Evolutionary conservation across 2,888 invertebrate genomes (phyloP).

Genomic region (Cephus sareptanus): DNA sequence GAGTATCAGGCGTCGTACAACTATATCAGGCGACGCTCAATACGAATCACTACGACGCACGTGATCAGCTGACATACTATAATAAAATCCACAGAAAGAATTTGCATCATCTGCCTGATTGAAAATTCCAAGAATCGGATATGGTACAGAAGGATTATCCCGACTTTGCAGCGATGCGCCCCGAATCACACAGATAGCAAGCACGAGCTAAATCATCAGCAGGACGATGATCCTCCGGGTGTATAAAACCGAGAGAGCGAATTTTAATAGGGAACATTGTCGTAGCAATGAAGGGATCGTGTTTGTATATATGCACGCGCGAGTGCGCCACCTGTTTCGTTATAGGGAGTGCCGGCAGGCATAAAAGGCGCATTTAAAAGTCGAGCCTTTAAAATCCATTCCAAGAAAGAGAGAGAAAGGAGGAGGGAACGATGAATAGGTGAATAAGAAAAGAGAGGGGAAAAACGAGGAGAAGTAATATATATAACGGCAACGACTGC

Average conservation of each 20-base stretch:
- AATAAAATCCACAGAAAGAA: neutral
- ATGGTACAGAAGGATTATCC: neutral
- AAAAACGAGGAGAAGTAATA: neutral
- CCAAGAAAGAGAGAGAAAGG: neutral
- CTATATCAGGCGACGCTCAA: neutral
- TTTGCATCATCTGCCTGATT: neutral
- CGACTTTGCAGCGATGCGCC: neutral
- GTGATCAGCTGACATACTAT: neutral
- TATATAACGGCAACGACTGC: conserved; percentile 19
- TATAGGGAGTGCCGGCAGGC: neutral
- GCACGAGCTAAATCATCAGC: neutral
- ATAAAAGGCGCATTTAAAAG: conserved; percentile 3
- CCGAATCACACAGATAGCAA: neutral
- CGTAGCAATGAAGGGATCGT: neutral
- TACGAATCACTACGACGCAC: neutral
- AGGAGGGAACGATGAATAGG: neutral
- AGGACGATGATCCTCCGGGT: neutral
- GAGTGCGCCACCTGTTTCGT: neutral
- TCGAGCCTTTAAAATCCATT: conserved; percentile 6
- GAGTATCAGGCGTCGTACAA: neutral
- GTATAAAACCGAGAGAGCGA: neutral
- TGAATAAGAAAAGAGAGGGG: neutral
- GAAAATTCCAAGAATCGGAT: neutral
- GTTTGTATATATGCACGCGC: neutral
- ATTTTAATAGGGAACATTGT: neutral